Percentiles rank a stretch among this genome's conserved stretches.
phyloP scores from a whole-genome alignment of 2,797 vertebrate species.

The Schizopygopsis malacanthus region DNA sequence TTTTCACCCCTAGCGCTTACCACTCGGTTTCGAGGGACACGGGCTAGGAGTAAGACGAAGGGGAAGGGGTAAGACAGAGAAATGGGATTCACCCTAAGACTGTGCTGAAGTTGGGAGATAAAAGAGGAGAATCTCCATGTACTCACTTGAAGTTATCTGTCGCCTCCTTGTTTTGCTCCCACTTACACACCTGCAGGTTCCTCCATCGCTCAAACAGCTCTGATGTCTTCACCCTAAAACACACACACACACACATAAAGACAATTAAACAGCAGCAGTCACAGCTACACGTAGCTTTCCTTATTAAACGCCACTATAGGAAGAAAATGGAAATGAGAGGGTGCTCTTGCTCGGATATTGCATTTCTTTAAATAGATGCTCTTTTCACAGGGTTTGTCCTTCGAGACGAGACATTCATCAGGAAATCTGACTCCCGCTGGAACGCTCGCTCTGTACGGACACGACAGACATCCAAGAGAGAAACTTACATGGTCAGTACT shows the following conservation, averaged over 20 bases:
- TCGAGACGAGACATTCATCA: constrained; percentile 59
- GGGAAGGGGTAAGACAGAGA: no score
- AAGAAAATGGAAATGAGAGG: constrained; percentile 23
- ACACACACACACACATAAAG: background rate
- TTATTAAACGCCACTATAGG: background rate
- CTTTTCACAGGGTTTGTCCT: constrained; percentile 69
- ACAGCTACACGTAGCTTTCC: background rate
- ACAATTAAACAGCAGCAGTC: background rate
- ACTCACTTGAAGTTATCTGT: constrained; percentile 92
- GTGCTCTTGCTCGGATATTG: constrained; percentile 49
- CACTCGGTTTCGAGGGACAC: no score
- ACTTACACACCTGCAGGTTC: constrained; percentile 93
- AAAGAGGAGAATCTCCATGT: background rate
- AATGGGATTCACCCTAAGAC: background rate
- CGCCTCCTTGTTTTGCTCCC: constrained; percentile 92
- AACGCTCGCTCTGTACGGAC: constrained; percentile 48
- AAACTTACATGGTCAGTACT: constrained; percentile 95
- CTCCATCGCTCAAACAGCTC: constrained; percentile 97
- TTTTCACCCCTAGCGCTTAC: no score
- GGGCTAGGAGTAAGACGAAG: no score
- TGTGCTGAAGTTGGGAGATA: background rate
- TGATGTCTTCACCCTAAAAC: constrained; percentile 91
- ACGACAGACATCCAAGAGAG: constrained; percentile 23
- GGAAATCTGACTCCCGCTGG: constrained; percentile 63
- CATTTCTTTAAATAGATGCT: constrained; percentile 70